Base-by-base conservation (phyloP, 2,888 invertebrate species). In the Isoperla grammatica region DNA sequence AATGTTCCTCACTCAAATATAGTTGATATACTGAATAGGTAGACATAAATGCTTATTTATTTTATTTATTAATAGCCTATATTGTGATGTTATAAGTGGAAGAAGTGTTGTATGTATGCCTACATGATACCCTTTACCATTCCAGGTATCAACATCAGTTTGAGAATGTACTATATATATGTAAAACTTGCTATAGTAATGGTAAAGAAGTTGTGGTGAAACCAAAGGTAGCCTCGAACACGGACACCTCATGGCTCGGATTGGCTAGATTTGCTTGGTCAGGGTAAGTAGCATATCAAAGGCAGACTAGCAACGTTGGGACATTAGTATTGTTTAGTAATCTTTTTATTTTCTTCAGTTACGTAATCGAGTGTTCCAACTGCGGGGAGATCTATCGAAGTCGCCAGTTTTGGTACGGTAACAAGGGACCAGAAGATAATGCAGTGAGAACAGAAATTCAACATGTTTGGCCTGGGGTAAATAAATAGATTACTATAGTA, bases 361-460 rank as follows among this genome's bases (percentile, higher is more conserved):
- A 86, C 69, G 81, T 87, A 1, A 82, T 90, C 61, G 87, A 88
- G 69, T 91, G 90, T 73, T 81, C 82, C 12, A 80, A 82, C 67
- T 90, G 87, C 73, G 87, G 87, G 1, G 82, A 86, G 65, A 85
- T 87, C 63, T 82, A 80, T 68, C 79, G 87, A 45, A 86, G 87
- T 67, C 78, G 89, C 20, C 84, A 90, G 70, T 86, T 85, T 71
- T 91, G 90, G 90, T 89, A 84, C 71, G 89, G 88, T 4, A 90
- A 90, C 69, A 83, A 83, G 66, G 80, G 83, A 62, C 87, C 88
- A 0, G 87, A 87, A 70, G 82, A 84, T 63, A 74, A 78, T 23
- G 84, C 84, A 11, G 86, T 88, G 12, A 74, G 82, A 60, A 78
- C 80, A 5, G 85, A 87, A 72, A 81, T 84, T 49, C 78, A 82